Evolutionary conservation across 2,113 vertebrate species (phyloP).

Genomic region (Tichodroma muraria): DNA sequence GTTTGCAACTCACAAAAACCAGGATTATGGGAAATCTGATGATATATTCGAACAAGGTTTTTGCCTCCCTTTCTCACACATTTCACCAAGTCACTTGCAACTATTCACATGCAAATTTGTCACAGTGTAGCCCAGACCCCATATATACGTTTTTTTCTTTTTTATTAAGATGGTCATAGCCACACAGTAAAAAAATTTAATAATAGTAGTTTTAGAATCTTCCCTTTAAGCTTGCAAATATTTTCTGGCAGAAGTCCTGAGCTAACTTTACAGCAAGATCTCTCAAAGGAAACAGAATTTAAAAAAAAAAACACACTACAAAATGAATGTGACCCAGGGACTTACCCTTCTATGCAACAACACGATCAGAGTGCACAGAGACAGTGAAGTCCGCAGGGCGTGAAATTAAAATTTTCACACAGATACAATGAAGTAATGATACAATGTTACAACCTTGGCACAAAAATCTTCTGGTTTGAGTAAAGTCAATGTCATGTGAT

Average conservation of each 20-base stretch:
- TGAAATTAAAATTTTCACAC: constrained; percentile 70
- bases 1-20: background rate
- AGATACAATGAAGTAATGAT: constrained; percentile 64
- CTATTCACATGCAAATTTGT: background rate
- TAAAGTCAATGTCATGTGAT: constrained; percentile 56
- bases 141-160: background rate
- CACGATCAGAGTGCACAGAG: constrained; percentile 40
- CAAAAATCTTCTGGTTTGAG: constrained; percentile 59
- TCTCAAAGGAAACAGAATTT: constrained; percentile 42
- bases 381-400: constrained; percentile 54
- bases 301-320: background rate
- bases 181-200: background rate
- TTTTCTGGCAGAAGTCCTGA: background rate
- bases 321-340: constrained; percentile 60
- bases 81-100: background rate
- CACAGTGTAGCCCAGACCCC: background rate
- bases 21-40: background rate
- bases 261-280: constrained; percentile 9
- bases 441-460: constrained; percentile 54
- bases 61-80: background rate
- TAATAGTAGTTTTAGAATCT: background rate
- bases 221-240: background rate
- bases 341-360: constrained; percentile 59
- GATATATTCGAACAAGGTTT: background rate
- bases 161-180: background rate